Base-by-base conservation (phyloP, 2,888 invertebrate species). In the Hanleya hanleyi region DNA sequence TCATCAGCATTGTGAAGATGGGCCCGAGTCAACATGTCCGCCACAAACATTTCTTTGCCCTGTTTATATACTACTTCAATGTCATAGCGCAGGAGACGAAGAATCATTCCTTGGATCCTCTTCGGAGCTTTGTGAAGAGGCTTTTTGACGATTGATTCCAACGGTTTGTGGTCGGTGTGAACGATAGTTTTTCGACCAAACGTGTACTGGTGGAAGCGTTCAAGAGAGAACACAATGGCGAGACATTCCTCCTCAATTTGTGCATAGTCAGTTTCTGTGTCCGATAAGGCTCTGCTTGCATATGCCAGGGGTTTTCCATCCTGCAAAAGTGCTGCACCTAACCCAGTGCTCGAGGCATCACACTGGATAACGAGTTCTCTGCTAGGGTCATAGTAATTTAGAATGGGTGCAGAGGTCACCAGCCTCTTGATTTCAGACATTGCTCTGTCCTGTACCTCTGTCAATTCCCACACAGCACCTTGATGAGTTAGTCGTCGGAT, bases 11-110 rank as follows among this genome's bases (percentile, higher is more conserved):
- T 51, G 7, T 12, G 51, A 9, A 76, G 49, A 47, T 51, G 76
- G 37, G 81, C 75, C 50, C 81, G 50, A 1, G 80, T 79, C 36
- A 82, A 66, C 18, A 74, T 76, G 69, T 81, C 78, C 4, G 79
- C 78, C 12, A 78, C 70, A 33, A 51, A 69, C 70, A 80, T 65
- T 2, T 75, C n/a, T 41, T 36, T 64, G 2, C 74, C 74, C 33
- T 51, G n/a, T 47, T 7, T 49, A 35, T 68, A 71, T 15, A 32
- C n/a, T 3, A 74, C 15, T 3, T 67, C 57, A 12, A 29, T 33
- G 12, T 71, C 41, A 67, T 71, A 71, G 5, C 49, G 12, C 35
- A 50, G 67, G 4, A 38, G 15, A 22, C 66, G 22, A 47, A 71
- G 18, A 5, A 47, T 9, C 71, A 71, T 71, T 32, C 71, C 38